A percentile compares a stretch with the other conserved stretches of the same genome.
Conservation (phyloP, 2,888 invertebrate species). For the Thymelicus lineola region DNA sequence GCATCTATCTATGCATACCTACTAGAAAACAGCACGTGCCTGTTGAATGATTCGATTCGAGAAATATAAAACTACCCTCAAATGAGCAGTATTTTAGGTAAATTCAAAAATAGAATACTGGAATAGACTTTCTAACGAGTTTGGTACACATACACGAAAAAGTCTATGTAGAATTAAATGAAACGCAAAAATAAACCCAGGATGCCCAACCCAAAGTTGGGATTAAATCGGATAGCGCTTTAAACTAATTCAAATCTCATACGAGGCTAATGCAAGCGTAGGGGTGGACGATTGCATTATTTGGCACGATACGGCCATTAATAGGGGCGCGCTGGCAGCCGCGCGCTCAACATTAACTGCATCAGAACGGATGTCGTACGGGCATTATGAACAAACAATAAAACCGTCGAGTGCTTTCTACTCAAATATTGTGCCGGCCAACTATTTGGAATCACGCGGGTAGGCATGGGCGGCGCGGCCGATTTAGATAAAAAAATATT, state of each 20-base stretch:
- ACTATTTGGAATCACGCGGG: neutral
- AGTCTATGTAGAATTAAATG: neutral
- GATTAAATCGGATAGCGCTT: conserved; percentile 28
- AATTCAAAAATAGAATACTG: no score
- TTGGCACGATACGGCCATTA: conserved; percentile 77
- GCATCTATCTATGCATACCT: no score
- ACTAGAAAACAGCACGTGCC: no score
- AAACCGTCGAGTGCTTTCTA: conserved; percentile 63
- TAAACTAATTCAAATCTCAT: conserved; percentile 48
- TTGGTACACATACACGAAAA: neutral
- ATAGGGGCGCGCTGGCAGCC: conserved; percentile 70
- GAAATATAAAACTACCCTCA: neutral
- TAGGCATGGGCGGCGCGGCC: neutral
- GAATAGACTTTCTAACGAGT: no score
- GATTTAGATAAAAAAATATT: neutral
- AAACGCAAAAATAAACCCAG: neutral
- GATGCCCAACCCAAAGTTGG: conserved; percentile 11
- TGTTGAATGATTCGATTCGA: neutral
- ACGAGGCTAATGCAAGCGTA: conserved; percentile 62
- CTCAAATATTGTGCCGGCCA: conserved; percentile 42
- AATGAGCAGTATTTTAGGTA: neutral
- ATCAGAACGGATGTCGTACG: conserved; percentile 79
- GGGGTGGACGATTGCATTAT: conserved; percentile 60
- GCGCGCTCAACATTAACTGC: conserved; percentile 73
- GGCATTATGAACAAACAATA: conserved; percentile 79